Conservation (phyloP, 2,113 vertebrate genomes). For the Malurus melanocephalus region DNA sequence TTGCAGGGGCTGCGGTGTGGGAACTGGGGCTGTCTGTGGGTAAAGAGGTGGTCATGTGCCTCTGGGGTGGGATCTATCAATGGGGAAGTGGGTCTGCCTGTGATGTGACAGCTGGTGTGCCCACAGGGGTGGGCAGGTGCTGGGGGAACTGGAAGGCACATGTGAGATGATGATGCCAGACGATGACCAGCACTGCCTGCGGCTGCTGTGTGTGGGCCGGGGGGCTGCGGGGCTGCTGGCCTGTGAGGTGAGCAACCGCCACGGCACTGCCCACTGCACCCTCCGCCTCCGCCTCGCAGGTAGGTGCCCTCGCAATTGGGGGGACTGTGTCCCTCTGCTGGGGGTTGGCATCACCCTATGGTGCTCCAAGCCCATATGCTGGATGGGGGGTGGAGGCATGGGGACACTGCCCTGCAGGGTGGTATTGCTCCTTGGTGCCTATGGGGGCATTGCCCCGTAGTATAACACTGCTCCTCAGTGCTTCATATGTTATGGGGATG, state of each 20-base stretch:
- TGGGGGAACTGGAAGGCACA: slow-evolving; percentile 72
- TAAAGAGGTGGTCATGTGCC: background rate
- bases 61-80: background rate
- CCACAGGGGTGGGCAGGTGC: slow-evolving; percentile 74
- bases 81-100: background rate
- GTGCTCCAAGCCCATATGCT: background rate
- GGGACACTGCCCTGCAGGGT: background rate
- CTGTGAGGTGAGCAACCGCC: slow-evolving; percentile 85
- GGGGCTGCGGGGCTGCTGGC: slow-evolving; percentile 78
- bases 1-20: fast-evolving
- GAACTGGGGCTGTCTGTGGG: background rate
- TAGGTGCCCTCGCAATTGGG: background rate
- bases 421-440: background rate
- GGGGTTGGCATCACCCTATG: background rate
- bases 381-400: too few relatives aligned
- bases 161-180: slow-evolving; percentile 89
- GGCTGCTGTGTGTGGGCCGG: slow-evolving; percentile 77
- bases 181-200: slow-evolving; percentile 88
- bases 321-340: background rate
- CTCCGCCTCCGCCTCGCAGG: slow-evolving; percentile 85
- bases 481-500: background rate
- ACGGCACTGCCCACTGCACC: slow-evolving; percentile 82
- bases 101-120: background rate
- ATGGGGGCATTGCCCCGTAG: background rate
- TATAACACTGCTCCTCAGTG: background rate